phyloP scores from a whole-genome alignment of 2,113 vertebrate species.

The Tichodroma muraria region DNA sequence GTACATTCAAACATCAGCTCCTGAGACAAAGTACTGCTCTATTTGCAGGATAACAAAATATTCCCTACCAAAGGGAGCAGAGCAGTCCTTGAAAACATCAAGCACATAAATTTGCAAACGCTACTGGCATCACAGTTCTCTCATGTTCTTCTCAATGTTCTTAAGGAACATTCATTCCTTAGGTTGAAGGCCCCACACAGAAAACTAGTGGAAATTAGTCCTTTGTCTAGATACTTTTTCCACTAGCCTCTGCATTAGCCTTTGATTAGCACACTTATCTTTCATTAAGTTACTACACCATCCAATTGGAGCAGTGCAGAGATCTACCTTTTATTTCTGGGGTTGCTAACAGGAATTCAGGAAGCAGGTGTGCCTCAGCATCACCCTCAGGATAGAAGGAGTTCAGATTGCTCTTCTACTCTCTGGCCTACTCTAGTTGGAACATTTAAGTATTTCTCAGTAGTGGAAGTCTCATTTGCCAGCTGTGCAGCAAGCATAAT shows the following conservation, averaged over 20 bases:
- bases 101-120: neutral
- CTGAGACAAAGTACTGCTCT: neutral
- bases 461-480: neutral
- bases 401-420: neutral
- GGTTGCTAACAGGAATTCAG: neutral
- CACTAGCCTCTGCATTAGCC: neutral
- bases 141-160: too few species aligned
- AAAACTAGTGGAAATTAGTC: neutral
- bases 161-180: neutral
- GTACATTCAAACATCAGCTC: neutral
- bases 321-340: neutral
- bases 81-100: neutral
- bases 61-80: neutral
- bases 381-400: neutral
- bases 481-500: neutral
- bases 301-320: neutral
- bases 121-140: neutral
- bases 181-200: neutral
- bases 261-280: neutral
- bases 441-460: neutral
- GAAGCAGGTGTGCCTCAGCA: neutral
- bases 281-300: neutral
- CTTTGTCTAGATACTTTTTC: neutral
- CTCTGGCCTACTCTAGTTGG: neutral
- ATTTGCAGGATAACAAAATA: neutral